These are phyloP conservation scores for Ganaspis brasiliensis DNA, from an alignment of 2,888 invertebrate genomes.

Conservation along the genomic window DNA sequence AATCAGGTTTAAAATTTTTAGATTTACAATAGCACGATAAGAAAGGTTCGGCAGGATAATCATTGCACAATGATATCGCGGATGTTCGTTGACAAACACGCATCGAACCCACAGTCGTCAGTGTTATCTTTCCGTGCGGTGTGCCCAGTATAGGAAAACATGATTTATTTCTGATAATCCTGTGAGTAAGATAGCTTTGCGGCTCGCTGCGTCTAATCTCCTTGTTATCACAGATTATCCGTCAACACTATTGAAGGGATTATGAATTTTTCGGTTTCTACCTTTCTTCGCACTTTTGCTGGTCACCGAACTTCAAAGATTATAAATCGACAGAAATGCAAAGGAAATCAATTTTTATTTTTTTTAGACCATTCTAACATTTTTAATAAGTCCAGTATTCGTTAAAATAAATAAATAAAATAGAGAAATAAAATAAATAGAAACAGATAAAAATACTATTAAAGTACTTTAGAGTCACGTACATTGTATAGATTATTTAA, in stretches of 20 bases:
- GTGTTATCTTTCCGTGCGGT: slow-evolving; percentile 66
- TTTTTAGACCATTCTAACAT: background rate
- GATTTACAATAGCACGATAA: slow-evolving; percentile 71
- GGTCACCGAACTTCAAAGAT: slow-evolving; percentile 24
- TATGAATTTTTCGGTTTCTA: slow-evolving; percentile 72
- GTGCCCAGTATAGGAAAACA: slow-evolving; percentile 74
- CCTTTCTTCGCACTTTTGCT: slow-evolving; percentile 34
- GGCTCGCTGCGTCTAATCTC: slow-evolving; percentile 74
- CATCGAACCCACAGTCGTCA: slow-evolving; percentile 63
- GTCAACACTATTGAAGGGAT: slow-evolving; percentile 76
- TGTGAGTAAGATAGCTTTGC: slow-evolving; percentile 76
- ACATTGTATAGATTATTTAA: too few relatives aligned
- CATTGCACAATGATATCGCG: slow-evolving; percentile 65
- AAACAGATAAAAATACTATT: too few relatives aligned
- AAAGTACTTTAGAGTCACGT: too few relatives aligned
- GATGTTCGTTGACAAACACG: slow-evolving; percentile 64
- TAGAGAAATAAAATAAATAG: too few relatives aligned
- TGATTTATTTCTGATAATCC: slow-evolving; percentile 81
- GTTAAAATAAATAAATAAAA: background rate
- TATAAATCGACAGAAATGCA: background rate
- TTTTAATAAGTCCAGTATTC: background rate
- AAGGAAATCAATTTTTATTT: background rate
- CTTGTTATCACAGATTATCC: slow-evolving; percentile 77
- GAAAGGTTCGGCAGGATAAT: slow-evolving; percentile 62
- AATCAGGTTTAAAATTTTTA: slow-evolving; percentile 37